Evolutionary conservation across 2,797 vertebrate genomes (phyloP).

Genomic region (Manis javanica): DNA sequence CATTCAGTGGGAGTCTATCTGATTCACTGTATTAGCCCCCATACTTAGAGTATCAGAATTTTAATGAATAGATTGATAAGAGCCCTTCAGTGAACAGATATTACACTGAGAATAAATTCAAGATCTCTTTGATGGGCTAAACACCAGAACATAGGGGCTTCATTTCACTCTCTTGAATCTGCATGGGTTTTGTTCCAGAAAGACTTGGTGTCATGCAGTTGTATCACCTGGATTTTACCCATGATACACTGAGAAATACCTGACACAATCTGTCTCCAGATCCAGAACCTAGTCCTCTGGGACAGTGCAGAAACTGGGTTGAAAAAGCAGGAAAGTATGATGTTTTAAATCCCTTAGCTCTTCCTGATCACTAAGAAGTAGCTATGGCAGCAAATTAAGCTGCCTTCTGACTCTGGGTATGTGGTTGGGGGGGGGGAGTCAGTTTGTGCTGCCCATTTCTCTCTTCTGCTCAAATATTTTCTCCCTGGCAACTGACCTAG

Average conservation of each 20-base stretch:
- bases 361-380: neutral
- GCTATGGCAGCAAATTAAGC: neutral
- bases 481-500: neutral
- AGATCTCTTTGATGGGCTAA: neutral
- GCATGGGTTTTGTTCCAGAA: neutral
- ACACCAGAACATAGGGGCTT: neutral
- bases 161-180: slow-evolving; percentile 2
- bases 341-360: slow-evolving; percentile 8
- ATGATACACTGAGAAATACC: neutral
- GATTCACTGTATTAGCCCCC: neutral
- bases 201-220: neutral
- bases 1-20: neutral
- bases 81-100: neutral
- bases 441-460: neutral
- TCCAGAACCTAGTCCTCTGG: neutral
- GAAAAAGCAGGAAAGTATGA: neutral
- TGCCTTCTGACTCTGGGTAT: neutral
- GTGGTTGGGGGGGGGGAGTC: neutral
- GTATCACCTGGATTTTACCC: neutral
- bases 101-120: neutral
- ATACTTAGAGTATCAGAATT: slow-evolving; percentile 4
- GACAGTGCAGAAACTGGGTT: neutral
- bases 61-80: slow-evolving; percentile 6
- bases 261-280: neutral
- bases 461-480: neutral